phyloP scores from a whole-genome alignment of 2,888 invertebrate genomes.

The Drosophila infuscata region DNA sequence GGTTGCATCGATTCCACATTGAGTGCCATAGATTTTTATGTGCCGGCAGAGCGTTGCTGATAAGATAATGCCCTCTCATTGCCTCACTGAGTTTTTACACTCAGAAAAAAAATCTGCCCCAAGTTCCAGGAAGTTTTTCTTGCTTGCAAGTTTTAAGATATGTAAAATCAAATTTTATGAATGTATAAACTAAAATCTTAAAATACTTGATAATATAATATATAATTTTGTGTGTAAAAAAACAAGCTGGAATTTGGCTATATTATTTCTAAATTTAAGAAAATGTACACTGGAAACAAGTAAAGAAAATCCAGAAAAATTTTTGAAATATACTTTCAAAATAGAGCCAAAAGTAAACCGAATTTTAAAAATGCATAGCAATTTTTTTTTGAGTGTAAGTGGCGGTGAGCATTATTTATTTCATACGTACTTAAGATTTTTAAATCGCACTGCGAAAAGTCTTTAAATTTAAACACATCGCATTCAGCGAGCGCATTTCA shows the following conservation, averaged over 20 bases:
- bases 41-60: slow-evolving; percentile 47
- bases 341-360: background rate
- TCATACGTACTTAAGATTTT: slow-evolving; percentile 39
- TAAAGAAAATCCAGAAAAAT: background rate
- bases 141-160: background rate
- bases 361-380: background rate
- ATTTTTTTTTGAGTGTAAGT: slow-evolving; percentile 7
- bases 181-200: background rate
- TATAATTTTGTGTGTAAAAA: background rate
- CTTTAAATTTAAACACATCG: slow-evolving; percentile 65
- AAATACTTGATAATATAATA: background rate
- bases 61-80: slow-evolving; percentile 64
- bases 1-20: slow-evolving; percentile 53
- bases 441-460: slow-evolving; percentile 36
- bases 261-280: background rate
- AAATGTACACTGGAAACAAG: background rate
- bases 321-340: background rate
- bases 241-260: background rate
- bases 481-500: slow-evolving; percentile 47
- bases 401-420: slow-evolving; percentile 48
- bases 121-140: background rate
- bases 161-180: background rate
- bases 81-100: background rate
- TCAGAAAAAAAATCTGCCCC: background rate
- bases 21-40: slow-evolving; percentile 15